These are phyloP conservation scores for Rhabdophis nuchalis DNA, from an alignment of 2,797 vertebrate species.

Conservation along the genomic window DNA sequence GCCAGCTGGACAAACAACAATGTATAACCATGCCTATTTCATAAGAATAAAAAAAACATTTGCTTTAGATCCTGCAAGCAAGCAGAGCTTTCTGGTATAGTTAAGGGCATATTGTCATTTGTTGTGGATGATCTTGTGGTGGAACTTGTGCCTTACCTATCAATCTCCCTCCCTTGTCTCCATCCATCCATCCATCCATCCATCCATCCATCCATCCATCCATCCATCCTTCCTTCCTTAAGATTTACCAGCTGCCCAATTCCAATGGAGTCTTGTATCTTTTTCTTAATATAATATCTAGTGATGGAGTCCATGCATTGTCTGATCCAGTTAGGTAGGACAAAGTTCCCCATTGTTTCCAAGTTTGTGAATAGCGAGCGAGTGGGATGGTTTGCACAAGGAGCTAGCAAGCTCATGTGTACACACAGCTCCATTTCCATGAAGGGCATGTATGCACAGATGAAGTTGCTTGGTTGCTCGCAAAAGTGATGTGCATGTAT, in stretches of 20 bases:
- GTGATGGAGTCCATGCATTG: neutral
- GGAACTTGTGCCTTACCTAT: neutral
- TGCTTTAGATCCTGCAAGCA: neutral
- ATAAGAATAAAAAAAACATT: neutral
- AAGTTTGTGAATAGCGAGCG: no score
- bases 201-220: no score
- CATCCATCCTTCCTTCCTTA: neutral
- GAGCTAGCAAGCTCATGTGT: no score
- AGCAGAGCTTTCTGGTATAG: neutral
- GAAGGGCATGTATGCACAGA: no score
- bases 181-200: neutral
- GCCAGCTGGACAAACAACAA: neutral
- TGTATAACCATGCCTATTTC: neutral
- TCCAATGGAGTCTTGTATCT: neutral
- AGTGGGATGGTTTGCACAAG: no score
- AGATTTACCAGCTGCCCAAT: neutral
- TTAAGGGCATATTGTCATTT: neutral
- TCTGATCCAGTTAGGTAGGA: neutral
- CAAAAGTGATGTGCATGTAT: no score
- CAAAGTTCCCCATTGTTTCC: no score
- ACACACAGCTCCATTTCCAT: no score
- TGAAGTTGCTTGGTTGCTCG: no score
- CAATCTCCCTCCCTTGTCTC: neutral
- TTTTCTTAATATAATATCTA: neutral
- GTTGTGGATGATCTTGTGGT: neutral